Evolutionary conservation across 2,797 vertebrate species (phyloP).

Genomic region (Mormyrops attenuatus): DNA sequence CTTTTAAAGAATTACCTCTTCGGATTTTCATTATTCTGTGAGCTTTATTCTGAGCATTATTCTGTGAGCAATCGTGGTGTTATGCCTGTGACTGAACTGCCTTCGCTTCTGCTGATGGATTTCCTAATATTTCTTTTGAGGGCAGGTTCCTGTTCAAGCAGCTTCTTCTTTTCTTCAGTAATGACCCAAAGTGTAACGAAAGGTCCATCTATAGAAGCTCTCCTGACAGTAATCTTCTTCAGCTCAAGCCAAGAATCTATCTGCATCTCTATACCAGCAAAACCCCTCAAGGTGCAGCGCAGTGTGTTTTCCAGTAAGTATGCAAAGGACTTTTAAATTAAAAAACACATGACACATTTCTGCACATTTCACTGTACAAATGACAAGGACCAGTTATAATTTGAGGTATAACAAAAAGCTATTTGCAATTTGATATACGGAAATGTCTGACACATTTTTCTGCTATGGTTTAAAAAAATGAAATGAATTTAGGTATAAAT

Average conservation of each 20-base stretch:
- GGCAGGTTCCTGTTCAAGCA: conserved; percentile 70
- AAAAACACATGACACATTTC: not conserved
- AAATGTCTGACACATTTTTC: not conserved
- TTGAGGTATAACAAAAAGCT: not conserved
- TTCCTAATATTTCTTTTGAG: not conserved
- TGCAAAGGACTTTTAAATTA: not conserved
- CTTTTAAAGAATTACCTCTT: not conserved
- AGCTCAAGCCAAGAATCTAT: conserved; percentile 58
- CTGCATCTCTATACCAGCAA: conserved; percentile 68
- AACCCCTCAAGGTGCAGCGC: conserved; percentile 53
- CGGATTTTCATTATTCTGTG: not conserved
- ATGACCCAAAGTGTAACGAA: conserved; percentile 48
- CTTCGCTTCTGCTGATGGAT: not conserved
- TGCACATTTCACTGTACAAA: not conserved
- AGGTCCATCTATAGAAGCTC: conserved; percentile 56
- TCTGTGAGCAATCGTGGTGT: not conserved
- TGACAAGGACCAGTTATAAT: not conserved
- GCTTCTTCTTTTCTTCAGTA: conserved; percentile 62
- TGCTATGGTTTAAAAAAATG: not conserved
- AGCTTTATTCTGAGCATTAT: too few relatives aligned
- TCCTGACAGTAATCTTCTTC: conserved; percentile 49
- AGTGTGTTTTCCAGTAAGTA: conserved; percentile 39
- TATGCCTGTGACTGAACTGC: not conserved
- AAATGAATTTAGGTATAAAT: not conserved
- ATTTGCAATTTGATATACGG: not conserved